phyloP scores from a whole-genome alignment of 2,113 vertebrate genomes.

The Megaleporinus macrocephalus region DNA sequence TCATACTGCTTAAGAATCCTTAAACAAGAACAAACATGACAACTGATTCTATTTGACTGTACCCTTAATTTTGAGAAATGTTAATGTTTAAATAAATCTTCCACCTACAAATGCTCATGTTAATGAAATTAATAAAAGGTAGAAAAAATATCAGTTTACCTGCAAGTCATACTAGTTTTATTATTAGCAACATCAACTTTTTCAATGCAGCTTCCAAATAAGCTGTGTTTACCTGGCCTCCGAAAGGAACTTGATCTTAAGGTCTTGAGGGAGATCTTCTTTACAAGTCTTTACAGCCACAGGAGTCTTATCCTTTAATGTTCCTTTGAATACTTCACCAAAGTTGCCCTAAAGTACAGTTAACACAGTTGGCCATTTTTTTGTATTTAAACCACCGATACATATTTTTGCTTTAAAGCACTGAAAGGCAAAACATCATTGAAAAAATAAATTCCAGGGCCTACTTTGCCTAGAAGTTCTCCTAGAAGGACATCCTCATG shows the following conservation, averaged over 20 bases:
- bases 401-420: background rate
- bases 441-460: constrained; percentile 31
- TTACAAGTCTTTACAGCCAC: constrained; percentile 98
- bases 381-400: background rate
- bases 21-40: constrained; percentile 45
- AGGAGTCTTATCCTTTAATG: constrained; percentile 89
- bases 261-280: constrained; percentile 95
- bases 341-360: constrained; percentile 86
- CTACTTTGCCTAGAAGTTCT: constrained; percentile 94
- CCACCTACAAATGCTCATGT: background rate
- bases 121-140: background rate
- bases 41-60: background rate
- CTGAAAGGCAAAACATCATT: background rate
- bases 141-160: too few relatives aligned
- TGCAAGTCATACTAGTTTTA: background rate
- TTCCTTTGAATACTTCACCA: constrained; percentile 95
- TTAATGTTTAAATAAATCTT: background rate
- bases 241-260: constrained; percentile 96
- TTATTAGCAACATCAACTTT: background rate
- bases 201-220: background rate
- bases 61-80: background rate
- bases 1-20: constrained; percentile 99
- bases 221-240: constrained; percentile 86
- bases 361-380: background rate
- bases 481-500: constrained; percentile 93